Base-by-base conservation (phyloP, 2,888 invertebrate species). In the Eugnorisma glareosa region DNA sequence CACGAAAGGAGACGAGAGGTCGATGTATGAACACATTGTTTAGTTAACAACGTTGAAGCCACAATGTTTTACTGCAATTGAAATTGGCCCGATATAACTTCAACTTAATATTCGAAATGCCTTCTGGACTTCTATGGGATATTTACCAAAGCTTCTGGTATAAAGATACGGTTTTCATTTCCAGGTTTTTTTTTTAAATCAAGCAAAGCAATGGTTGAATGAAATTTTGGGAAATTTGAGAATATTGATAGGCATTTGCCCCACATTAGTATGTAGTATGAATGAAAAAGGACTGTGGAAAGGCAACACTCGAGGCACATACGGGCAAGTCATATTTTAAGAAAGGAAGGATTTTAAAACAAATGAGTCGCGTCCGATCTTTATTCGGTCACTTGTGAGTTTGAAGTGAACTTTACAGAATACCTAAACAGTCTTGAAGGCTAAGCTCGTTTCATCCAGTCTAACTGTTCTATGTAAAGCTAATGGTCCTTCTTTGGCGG, bases 401-500 rank as follows among this genome's bases (percentile, higher is more conserved):
- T n/a, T 11, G n/a, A 48, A 48, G 37, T 57, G 37, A n/a, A n/a
- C 31, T 45, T 28, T 35, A 78, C n/a, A 21, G 40, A 40, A 57
- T 40, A 40, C 21, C 13, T 8, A 28, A 75, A 64, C 64, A 82
- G 54, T 82, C 43, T 74, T 59, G 37, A 76, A 82, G 67, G 70
- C 37, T 79, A 74, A 73, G 81, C 79, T 81, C 54, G 54, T 54
- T 13, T 72, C 61, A 40, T 66, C 66, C 59, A 54, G 73, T 71
- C 24, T 63, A 67, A 68, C 31, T 40, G n/a, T 64, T 64, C 10
- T 73, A 67, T 59, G 45, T 68, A 37, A 74, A 63, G 66, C 63
- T 75, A 85, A 71, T 73, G 54, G 51, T 75, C 77, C 80, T 73
- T 75, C 67, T 83, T 87, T 79, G 78, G 78, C 73, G 66, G 75